These are phyloP conservation scores for Seira sanloemensis DNA, from an alignment of 2,888 invertebrate species.

Conservation along the genomic window DNA sequence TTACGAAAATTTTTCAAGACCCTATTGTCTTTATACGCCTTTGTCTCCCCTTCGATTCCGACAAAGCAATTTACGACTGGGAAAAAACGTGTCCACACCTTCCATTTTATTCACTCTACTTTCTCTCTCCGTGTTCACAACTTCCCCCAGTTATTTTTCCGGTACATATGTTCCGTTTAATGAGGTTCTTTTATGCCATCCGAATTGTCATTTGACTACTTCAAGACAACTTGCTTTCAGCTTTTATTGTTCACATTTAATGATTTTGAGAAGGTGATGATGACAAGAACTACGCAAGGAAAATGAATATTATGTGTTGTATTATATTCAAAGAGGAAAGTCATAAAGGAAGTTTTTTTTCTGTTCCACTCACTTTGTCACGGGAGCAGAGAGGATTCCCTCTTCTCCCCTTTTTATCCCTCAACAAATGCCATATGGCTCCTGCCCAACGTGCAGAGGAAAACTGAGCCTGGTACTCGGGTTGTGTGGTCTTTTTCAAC, in stretches of 20 bases:
- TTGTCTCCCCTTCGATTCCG: too few species aligned
- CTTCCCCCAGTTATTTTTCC: background rate
- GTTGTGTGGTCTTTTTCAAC: conserved; percentile 46
- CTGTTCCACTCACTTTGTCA: conserved; percentile 3
- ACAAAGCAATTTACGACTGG: too few species aligned
- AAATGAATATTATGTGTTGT: conserved; percentile 1
- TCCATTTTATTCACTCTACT: too few species aligned
- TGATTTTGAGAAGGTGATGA: conserved; percentile 5
- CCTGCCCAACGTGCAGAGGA: conserved; percentile 32
- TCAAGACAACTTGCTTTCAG: background rate
- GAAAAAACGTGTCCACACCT: too few species aligned
- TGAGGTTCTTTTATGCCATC: background rate
- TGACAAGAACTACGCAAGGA: background rate
- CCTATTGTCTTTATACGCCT: too few species aligned
- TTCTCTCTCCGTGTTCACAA: background rate
- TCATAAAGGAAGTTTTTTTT: conserved; percentile 6
- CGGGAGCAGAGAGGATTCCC: background rate
- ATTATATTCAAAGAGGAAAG: background rate
- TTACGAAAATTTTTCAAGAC: too few species aligned
- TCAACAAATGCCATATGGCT: conserved; percentile 37
- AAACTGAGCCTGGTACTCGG: conserved; percentile 51
- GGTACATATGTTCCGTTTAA: background rate
- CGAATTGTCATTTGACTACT: background rate
- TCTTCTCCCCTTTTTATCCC: background rate
- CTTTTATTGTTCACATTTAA: background rate